Base-by-base conservation (phyloP, 2,113 vertebrate species). In the Myotis davidii region DNA sequence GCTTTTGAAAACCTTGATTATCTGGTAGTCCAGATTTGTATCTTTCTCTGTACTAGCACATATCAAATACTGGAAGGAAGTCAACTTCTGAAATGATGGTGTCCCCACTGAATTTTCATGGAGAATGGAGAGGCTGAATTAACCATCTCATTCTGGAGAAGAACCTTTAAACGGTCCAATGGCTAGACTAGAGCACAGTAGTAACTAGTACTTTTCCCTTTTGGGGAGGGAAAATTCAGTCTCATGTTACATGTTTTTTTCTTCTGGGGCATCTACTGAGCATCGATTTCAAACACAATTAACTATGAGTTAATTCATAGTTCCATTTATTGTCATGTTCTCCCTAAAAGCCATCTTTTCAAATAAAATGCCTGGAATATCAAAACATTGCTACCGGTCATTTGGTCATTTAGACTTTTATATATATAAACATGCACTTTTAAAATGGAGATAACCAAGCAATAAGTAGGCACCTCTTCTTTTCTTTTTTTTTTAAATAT, bases 81-180 rank as follows among this genome's bases (percentile, higher is more conserved):
- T 27, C n/a, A 42, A 6, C 37, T 20, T 17, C n/a, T 54, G 10
- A 21, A 3, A 48, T 29, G 64, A 29, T 0, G 37, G 48, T 25
- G 65, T 82, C n/a, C 12, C 27, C 1, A 27, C 5, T 61, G 9
- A 17, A 3, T 48, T 37, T 87, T 70, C 59, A 9, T 0, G 10
- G 39, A 50, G 54, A 50, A 32, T 3, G 45, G 14, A 54, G 39
- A 25, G 10, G n/a, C 12, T 27, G 20, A 45, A 16, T 21, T 32
- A 29, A 67, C 5, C 73, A 34, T 14, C 17, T 18, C 13, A 20
- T 67, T 21, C 27, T 32, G 39, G 32, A 54, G n/a, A 9, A 48
- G n/a, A 9, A 6, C 3, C 23, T 42, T 17, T 45, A 5, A 29
- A 17, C 1, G 48, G 29, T 1, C 17, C 25, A 0, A 0, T 0